Evolutionary conservation across 2,797 vertebrate species (phyloP), one percentile per base, ranked within the genome.

Genomic region (Aphelocoma californica): DNA sequence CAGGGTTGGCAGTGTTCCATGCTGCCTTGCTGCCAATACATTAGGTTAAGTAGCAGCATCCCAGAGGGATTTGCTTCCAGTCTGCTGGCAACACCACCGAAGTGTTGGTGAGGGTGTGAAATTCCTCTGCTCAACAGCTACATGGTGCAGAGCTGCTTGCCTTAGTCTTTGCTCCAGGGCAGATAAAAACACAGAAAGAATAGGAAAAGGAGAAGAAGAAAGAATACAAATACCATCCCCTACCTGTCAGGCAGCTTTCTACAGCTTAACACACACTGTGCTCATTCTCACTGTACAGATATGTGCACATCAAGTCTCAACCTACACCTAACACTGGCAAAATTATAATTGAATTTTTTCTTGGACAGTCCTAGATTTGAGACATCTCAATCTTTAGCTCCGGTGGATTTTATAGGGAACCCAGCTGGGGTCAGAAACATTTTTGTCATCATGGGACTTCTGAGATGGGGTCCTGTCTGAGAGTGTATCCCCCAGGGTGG

Each of bases 31-130:
- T 92, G 81, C 23, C 48, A 90, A 53, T 42, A 28, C 1, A 3
- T 57, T 23, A 72, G 86, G 81, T 80, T 85, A 94, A 95, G 56
- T 42, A 95, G 92, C 47, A 77, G 56, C 67, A 86, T 77, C 90
- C 83, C 86, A 57, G 78, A 70, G 67, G 67, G 42, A 86, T 90
- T 79, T 54, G 48, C 77, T 90, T 94, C 77, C 78, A 88, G 60
- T 51, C 74, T 79, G 86, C 73, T 87, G 93, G 88, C 83, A 93
- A 19, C 64, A 66, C 56, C 50, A 75, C 16, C 0, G 0, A 5
- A 20, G 21, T 4, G 4, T 11, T 70, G 67, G 75, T 79, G 38
- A 84, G 54, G 12, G 77, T 64, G 78, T 54, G 90, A 94, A 93
- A 95, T 92, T 85, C 92, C 71, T 77, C 64, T 24, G 38, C 71